phyloP scores from a whole-genome alignment of 2,888 invertebrate species.

The Epiblema foenella region DNA sequence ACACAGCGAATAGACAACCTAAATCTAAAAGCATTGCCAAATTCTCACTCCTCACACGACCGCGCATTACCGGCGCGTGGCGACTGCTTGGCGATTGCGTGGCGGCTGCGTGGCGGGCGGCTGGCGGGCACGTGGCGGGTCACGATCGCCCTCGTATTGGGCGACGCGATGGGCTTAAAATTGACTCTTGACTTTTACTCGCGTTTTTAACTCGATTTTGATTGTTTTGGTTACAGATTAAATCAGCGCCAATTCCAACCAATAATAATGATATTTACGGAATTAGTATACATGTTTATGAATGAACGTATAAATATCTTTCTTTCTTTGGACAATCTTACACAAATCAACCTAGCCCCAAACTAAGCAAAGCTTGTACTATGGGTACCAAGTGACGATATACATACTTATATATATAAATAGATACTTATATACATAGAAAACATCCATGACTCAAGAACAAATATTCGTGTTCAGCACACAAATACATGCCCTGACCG shows the following conservation, averaged over 20 bases:
- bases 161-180: constrained; percentile 56
- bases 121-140: constrained; percentile 47
- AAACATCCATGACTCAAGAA: too few relatives aligned
- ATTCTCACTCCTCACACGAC: constrained; percentile 64
- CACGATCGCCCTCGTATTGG: constrained; percentile 63
- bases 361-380: too few relatives aligned
- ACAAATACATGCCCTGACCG: too few relatives aligned
- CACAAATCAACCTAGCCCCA: too few relatives aligned
- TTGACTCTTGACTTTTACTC: constrained; percentile 48
- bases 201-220: constrained; percentile 15
- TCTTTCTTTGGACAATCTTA: too few relatives aligned
- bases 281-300: too few relatives aligned
- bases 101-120: constrained; percentile 44
- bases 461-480: too few relatives aligned
- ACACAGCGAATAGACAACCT: constrained; percentile 23
- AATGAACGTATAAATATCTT: too few relatives aligned
- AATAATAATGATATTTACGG: too few relatives aligned
- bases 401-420: too few relatives aligned
- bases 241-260: background rate
- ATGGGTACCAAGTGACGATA: too few relatives aligned
- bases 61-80: constrained; percentile 60
- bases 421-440: too few relatives aligned
- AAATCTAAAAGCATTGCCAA: constrained; percentile 45
- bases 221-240: constrained; percentile 6
- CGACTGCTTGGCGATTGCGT: constrained; percentile 60